These are phyloP conservation scores for Picathartes gymnocephalus DNA, from an alignment of 2,113 vertebrate species.

Conservation along the genomic window DNA sequence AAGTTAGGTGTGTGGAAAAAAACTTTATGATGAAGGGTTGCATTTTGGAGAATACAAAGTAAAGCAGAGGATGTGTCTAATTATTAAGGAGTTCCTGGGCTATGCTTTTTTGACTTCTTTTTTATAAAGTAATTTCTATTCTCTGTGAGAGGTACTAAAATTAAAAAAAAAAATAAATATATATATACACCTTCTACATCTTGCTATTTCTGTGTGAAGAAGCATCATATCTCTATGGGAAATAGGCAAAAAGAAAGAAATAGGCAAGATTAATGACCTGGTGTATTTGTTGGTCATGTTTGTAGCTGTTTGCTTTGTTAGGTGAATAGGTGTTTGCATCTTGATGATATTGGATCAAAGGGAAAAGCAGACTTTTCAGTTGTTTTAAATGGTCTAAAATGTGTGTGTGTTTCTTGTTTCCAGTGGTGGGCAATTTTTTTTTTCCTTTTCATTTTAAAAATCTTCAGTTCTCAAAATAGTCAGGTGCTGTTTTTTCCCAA, in stretches of 20 bases:
- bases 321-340: background rate
- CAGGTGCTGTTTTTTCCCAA: background rate
- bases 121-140: background rate
- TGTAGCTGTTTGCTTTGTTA: background rate
- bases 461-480: background rate
- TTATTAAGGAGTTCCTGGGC: background rate
- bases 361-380: background rate
- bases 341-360: background rate
- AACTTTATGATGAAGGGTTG: background rate
- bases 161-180: background rate
- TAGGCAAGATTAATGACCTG: background rate
- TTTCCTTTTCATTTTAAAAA: background rate
- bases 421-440: background rate
- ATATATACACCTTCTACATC: background rate
- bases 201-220: background rate
- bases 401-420: background rate
- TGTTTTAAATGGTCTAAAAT: background rate
- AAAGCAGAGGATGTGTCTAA: background rate
- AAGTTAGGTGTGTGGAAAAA: background rate
- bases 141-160: background rate
- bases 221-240: background rate
- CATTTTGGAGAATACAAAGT: background rate
- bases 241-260: background rate
- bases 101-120: background rate
- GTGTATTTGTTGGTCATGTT: background rate